Conservation (phyloP, 53 echinoderm and acorn worm genomes). For the Echinometra lucunter region DNA sequence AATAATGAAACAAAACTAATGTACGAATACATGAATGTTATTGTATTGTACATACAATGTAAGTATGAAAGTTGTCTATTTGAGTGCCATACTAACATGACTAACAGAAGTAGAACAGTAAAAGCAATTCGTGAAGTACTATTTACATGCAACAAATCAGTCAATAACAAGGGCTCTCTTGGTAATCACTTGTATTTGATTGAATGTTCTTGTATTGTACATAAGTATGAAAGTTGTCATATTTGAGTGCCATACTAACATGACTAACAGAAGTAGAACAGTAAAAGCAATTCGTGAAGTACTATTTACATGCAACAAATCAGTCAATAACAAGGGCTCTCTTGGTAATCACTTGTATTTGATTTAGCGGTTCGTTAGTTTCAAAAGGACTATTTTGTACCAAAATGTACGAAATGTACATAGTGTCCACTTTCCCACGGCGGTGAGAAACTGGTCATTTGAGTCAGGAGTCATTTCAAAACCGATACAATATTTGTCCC, state of each 20-base stretch:
- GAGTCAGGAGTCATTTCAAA: not conserved
- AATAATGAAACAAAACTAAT: too few relatives aligned
- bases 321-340: not conserved
- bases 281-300: too few relatives aligned
- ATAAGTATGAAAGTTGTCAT: too few relatives aligned
- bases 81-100: too few relatives aligned
- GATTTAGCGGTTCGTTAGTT: not conserved
- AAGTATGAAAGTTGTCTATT: too few relatives aligned
- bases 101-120: too few relatives aligned
- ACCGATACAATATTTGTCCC: slow-evolving; percentile 19
- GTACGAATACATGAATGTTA: too few relatives aligned
- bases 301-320: not conserved
- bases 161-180: not conserved
- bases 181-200: not conserved
- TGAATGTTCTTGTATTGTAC: too few relatives aligned
- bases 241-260: too few relatives aligned
- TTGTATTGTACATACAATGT: too few relatives aligned
- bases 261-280: too few relatives aligned
- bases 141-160: not conserved
- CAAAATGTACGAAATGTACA: not conserved
- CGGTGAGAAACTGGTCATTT: not conserved
- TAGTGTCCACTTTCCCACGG: not conserved
- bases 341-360: not conserved
- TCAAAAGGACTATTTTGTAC: not conserved
- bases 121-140: too few relatives aligned